Percentiles rank a stretch among this genome's conserved stretches.
Evolutionary conservation across 2,113 vertebrate genomes (phyloP).

Genomic region (Barnardius zonarius): DNA sequence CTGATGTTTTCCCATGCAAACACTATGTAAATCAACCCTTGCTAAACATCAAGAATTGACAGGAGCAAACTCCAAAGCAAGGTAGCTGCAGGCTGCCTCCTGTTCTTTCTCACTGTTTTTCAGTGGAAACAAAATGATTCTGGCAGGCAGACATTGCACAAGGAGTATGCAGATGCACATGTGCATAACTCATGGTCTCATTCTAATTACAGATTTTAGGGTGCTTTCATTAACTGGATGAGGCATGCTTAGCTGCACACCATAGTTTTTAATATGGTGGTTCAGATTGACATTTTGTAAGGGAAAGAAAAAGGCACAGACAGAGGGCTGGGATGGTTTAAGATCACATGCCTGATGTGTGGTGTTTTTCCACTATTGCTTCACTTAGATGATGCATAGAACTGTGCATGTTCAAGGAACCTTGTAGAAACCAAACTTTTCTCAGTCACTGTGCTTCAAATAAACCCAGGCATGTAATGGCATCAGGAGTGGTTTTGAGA

Average conservation of each 20-base stretch:
- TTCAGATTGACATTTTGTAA: background rate
- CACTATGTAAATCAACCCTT: background rate
- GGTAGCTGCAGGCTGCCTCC: background rate
- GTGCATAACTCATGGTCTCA: background rate
- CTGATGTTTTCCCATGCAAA: background rate
- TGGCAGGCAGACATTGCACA: background rate
- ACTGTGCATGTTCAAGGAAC: background rate
- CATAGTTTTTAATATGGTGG: background rate
- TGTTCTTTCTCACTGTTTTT: background rate
- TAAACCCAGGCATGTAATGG: background rate
- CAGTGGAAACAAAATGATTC: background rate
- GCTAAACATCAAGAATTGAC: background rate
- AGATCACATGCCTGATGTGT: background rate
- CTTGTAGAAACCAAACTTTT: background rate
- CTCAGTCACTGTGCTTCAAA: background rate
- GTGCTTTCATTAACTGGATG: background rate
- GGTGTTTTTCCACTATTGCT: background rate
- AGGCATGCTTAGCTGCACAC: background rate
- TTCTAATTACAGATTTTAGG: background rate
- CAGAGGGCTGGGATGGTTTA: background rate
- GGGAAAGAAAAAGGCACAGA: background rate
- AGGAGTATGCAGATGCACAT: background rate
- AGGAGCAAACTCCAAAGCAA: background rate
- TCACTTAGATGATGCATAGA: background rate
- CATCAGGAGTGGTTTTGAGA: background rate